These are phyloP conservation scores for Tetramorium bicarinatum DNA, from an alignment of 2,888 invertebrate genomes.

Conservation along the genomic window DNA sequence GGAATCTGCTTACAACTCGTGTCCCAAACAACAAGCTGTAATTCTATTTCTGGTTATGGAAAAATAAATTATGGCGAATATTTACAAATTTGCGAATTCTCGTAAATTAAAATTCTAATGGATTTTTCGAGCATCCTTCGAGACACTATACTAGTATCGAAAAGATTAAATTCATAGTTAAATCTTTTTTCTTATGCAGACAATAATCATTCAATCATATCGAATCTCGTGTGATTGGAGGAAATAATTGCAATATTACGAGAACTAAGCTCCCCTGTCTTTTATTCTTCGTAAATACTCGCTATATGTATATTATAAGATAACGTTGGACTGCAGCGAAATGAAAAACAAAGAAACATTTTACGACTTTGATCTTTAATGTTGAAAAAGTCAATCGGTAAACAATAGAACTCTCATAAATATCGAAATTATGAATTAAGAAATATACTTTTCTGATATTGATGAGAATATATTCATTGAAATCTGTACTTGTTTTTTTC, in stretches of 20 bases:
- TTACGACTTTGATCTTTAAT: not conserved
- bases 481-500: not conserved
- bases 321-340: not conserved
- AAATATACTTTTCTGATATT: not conserved
- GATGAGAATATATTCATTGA: not conserved
- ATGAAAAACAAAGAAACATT: not conserved
- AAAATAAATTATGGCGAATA: too few species aligned
- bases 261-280: slow-evolving; percentile 6
- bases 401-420: not conserved
- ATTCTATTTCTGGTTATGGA: too few species aligned
- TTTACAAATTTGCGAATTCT: too few species aligned
- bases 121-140: not conserved
- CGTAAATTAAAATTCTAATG: not conserved
- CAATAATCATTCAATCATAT: slow-evolving; percentile 1
- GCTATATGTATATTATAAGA: slow-evolving; percentile 10
- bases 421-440: not conserved
- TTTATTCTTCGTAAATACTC: not conserved
- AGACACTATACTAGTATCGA: slow-evolving; percentile 11
- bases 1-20: too few species aligned
- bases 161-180: not conserved
- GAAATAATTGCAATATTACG: slow-evolving; percentile 12
- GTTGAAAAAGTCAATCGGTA: not conserved
- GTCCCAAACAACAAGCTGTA: too few species aligned
- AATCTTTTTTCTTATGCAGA: not conserved
- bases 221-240: not conserved